Conservation (phyloP, 1,140 invertebrate genomes). For the Megathymus violae region DNA sequence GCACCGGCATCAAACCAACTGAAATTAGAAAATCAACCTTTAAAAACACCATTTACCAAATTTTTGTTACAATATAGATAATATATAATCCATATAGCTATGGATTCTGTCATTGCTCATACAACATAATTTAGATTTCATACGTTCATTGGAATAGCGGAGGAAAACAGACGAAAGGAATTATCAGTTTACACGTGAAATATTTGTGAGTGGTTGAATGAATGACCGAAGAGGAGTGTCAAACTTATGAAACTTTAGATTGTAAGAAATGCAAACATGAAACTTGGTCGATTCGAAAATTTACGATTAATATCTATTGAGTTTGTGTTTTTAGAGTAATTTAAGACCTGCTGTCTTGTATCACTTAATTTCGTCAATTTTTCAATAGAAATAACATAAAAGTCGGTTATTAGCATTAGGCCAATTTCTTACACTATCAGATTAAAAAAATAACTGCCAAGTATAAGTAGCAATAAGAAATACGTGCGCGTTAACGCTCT, state of each 20-base stretch:
- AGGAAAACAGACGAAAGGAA: slow-evolving; percentile 29
- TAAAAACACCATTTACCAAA: slow-evolving; percentile 4
- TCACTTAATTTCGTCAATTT: no score
- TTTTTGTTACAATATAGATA: slow-evolving; percentile 12
- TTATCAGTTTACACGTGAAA: slow-evolving; percentile 29
- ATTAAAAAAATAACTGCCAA: no score
- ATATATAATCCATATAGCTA: slow-evolving; percentile 25
- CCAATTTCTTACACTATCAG: no score
- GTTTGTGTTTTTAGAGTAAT: no score
- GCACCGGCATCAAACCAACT: no score
- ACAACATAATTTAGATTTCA: slow-evolving; percentile 33
- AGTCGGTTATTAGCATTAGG: no score
- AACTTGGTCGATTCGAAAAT: slow-evolving; percentile 7
- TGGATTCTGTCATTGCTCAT: slow-evolving; percentile 29
- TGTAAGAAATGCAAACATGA: slow-evolving; percentile 19
- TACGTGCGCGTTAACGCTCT: neutral
- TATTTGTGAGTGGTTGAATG: slow-evolving; percentile 22
- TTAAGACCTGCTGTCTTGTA: no score
- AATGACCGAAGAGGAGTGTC: slow-evolving; percentile 21
- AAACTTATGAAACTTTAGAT: slow-evolving; percentile 28
- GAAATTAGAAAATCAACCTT: no score
- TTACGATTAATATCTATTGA: neutral
- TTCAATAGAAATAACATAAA: no score
- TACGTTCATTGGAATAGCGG: slow-evolving; percentile 21
- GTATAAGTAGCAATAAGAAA: no score